These are phyloP conservation scores for Dolichallabes microphthalmus DNA, from an alignment of 2,113 vertebrate genomes.

Conservation along the genomic window DNA sequence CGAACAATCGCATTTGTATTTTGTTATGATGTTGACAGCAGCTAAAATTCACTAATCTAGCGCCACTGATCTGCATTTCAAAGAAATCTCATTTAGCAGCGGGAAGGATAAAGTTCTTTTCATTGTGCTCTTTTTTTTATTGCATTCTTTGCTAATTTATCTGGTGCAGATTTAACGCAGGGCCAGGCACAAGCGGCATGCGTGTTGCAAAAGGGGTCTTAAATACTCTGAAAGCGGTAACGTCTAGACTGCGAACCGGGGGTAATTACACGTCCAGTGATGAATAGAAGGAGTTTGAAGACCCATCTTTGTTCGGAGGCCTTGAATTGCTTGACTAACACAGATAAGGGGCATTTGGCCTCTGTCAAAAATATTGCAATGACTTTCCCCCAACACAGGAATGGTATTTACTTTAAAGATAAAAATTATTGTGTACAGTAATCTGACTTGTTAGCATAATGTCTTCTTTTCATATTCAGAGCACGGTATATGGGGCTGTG, in stretches of 20 bases:
- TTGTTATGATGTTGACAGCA: constrained; percentile 99
- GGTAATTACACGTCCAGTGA: constrained; percentile 98
- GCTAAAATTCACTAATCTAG: constrained; percentile 99
- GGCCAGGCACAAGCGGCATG: constrained; percentile 80
- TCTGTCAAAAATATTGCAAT: constrained; percentile 72
- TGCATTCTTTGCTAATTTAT: constrained; percentile 99
- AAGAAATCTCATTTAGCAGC: constrained; percentile 99
- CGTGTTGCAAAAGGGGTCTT: constrained; percentile 95
- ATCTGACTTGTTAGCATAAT: constrained; percentile 83
- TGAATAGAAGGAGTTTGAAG: constrained; percentile 93
- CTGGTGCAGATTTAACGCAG: constrained; percentile 96
- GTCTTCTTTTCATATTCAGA: constrained; percentile 71
- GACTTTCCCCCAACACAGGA: constrained; percentile 71
- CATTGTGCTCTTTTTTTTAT: constrained; percentile 95
- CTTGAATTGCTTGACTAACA: constrained; percentile 84
- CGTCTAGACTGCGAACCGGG: constrained; percentile 96
- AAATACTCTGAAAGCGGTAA: constrained; percentile 98
- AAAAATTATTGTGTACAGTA: constrained; percentile 83
- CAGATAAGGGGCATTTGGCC: constrained; percentile 81
- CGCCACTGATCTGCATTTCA: constrained; percentile 99
- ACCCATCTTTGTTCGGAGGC: constrained; percentile 87
- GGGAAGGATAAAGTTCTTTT: constrained; percentile 98
- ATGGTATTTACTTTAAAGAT: constrained; percentile 83
- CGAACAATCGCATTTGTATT: constrained; percentile 99
- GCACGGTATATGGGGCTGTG: constrained; percentile 66